These are phyloP conservation scores for Diadophis punctatus DNA, from an alignment of 2,113 vertebrate species.

Conservation along the genomic window DNA sequence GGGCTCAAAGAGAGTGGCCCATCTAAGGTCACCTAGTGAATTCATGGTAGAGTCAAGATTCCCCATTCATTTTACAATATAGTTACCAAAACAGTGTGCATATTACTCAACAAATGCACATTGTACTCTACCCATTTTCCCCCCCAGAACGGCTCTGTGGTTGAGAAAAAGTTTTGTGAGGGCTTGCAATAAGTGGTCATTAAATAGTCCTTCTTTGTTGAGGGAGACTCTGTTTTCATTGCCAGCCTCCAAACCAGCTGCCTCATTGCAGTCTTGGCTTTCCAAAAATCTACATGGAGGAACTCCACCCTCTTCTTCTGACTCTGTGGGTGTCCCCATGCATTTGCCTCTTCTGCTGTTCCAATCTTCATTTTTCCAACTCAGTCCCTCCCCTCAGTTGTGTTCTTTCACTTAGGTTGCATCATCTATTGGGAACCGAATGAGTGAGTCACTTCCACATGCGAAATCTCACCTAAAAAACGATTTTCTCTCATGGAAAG, in stretches of 20 bases:
- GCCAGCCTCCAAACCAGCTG: conserved; percentile 10
- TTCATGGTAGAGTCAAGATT: not conserved
- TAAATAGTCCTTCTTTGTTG: conserved; percentile 12
- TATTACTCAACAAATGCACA: not conserved
- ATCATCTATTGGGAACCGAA: conserved; percentile 13
- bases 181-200: not conserved
- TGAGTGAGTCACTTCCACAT: conserved; percentile 5
- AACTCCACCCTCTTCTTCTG: not conserved
- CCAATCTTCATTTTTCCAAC: not conserved
- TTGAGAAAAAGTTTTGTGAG: conserved; percentile 21
- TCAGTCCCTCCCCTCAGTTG: not conserved
- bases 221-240: conserved; percentile 12
- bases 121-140: conserved; percentile 4
- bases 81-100: not conserved
- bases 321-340: not conserved
- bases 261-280: not conserved
- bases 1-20: not conserved
- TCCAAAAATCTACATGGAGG: rapidly evolving
- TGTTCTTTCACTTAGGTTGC: not conserved
- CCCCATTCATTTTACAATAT: not conserved
- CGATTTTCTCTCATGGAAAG: not conserved
- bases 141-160: not conserved
- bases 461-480: conserved; percentile 1
- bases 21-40: not conserved
- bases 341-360: not conserved